phyloP scores from a whole-genome alignment of 2,888 invertebrate genomes.

The Coremacera marginata region DNA sequence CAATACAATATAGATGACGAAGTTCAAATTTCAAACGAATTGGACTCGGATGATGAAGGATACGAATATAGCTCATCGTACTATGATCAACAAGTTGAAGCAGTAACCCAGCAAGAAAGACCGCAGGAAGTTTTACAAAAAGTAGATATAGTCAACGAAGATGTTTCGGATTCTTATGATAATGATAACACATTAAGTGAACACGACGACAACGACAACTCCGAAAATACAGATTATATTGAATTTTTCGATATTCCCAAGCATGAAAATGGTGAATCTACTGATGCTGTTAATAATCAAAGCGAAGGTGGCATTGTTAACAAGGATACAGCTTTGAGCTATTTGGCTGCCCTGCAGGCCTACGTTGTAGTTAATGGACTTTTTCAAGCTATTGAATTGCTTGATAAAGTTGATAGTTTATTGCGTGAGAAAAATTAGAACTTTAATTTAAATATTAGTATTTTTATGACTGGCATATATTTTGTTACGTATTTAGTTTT shows the following conservation, averaged over 20 bases:
- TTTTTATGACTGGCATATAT: too few species aligned
- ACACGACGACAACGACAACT: background rate
- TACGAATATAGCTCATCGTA: background rate
- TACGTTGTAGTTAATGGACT: slow-evolving; percentile 30
- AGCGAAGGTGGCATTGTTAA: background rate
- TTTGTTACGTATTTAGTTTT: too few species aligned
- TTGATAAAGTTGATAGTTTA: slow-evolving; percentile 33
- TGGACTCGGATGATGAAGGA: background rate
- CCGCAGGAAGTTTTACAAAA: background rate
- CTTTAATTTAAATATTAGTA: too few species aligned
- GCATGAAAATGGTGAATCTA: background rate
- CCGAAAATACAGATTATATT: background rate
- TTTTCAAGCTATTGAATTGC: slow-evolving; percentile 25
- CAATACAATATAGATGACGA: background rate
- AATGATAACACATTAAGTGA: background rate
- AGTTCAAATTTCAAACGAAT: background rate
- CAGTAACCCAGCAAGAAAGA: background rate
- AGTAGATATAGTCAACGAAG: background rate
- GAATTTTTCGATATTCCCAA: background rate
- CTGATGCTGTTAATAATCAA: background rate
- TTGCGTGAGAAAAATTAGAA: slow-evolving; percentile 15
- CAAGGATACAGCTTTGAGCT: slow-evolving; percentile 17
- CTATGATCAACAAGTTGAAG: background rate
- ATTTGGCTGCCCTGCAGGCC: slow-evolving; percentile 34
- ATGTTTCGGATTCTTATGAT: background rate